phyloP scores from a whole-genome alignment of 1,140 invertebrate species.

The Bombus breviceps region DNA sequence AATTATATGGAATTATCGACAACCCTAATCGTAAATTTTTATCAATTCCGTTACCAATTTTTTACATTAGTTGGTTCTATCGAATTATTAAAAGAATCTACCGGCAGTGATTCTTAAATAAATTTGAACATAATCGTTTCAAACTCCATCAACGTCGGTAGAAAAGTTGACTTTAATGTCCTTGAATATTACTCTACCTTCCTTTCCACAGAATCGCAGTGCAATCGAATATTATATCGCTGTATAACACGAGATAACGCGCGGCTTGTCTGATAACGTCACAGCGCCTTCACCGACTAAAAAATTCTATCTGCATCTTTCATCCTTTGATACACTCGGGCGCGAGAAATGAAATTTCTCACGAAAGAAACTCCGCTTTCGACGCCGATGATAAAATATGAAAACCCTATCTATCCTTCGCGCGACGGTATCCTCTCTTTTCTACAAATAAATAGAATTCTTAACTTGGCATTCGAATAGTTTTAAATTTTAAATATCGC shows the following conservation, averaged over 20 bases:
- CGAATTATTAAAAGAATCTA: background rate
- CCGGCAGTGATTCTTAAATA: background rate
- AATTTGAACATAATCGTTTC: background rate
- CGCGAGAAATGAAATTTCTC: background rate
- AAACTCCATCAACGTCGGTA: background rate
- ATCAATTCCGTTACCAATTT: background rate
- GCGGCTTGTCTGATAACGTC: background rate
- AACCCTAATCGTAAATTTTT: background rate
- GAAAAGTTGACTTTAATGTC: background rate
- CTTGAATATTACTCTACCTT: background rate
- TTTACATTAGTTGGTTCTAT: background rate
- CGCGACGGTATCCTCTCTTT: background rate
- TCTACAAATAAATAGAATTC: background rate
- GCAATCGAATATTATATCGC: background rate
- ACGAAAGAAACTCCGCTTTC: background rate
- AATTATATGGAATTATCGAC: background rate
- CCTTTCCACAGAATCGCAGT: background rate
- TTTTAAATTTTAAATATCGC: background rate
- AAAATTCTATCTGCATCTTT: background rate
- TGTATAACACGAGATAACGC: background rate
- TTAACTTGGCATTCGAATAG: background rate
- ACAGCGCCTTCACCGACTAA: background rate
- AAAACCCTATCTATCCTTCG: background rate
- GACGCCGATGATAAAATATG: background rate
- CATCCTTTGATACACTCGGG: background rate